phyloP scores from a whole-genome alignment of 1,140 invertebrate genomes.

The Cepaea nemoralis region DNA sequence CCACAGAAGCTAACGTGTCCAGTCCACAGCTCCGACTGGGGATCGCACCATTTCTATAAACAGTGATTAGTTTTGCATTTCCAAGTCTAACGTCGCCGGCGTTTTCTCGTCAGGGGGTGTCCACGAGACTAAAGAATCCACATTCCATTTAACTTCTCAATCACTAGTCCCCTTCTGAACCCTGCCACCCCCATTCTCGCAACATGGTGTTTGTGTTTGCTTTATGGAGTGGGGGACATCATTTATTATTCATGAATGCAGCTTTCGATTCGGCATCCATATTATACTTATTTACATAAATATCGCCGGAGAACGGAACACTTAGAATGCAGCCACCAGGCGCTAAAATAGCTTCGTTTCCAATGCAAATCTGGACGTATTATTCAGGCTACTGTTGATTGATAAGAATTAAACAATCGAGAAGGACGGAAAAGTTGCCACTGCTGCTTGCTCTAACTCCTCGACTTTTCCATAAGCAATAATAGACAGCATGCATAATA shows the following conservation, averaged over 20 bases:
- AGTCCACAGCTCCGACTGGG: not conserved
- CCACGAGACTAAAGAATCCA: slow-evolving; percentile 7
- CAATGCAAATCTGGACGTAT: slow-evolving; percentile 29
- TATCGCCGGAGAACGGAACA: not conserved
- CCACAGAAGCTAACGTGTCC: no score
- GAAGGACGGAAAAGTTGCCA: not conserved
- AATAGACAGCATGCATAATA: slow-evolving; percentile 34
- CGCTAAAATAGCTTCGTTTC: slow-evolving; percentile 13
- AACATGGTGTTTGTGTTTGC: slow-evolving; percentile 11
- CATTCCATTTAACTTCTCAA: slow-evolving; percentile 7
- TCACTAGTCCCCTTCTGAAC: not conserved
- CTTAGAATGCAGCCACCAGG: not conserved
- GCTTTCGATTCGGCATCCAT: slow-evolving; percentile 22
- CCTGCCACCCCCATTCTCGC: not conserved
- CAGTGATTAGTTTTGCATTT: not conserved
- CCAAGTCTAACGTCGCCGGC: not conserved
- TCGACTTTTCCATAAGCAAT: slow-evolving; percentile 8
- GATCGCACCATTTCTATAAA: not conserved
- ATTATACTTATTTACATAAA: slow-evolving; percentile 37
- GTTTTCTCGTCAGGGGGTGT: not conserved
- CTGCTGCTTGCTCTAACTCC: not conserved
- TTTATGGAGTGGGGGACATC: not conserved
- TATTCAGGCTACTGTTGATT: slow-evolving; percentile 33
- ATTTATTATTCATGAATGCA: slow-evolving; percentile 33
- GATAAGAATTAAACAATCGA: slow-evolving; percentile 34